Evolutionary conservation across 2,797 vertebrate genomes (phyloP).

Genomic region (Pristis pectinata): DNA sequence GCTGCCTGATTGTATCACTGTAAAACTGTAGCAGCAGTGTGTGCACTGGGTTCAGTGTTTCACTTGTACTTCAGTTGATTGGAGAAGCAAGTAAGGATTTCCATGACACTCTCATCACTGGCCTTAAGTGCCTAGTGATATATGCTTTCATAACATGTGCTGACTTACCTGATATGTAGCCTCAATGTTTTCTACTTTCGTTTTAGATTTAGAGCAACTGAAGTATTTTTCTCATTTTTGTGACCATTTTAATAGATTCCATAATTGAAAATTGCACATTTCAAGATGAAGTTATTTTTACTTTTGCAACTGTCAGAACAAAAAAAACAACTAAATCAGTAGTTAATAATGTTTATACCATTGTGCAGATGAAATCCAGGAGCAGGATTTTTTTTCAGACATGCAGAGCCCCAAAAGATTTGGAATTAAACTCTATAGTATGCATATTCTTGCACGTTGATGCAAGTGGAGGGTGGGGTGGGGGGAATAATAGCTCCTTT

Average conservation of each 20-base stretch:
- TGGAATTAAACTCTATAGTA: neutral
- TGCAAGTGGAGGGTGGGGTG: no score
- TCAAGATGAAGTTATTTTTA: neutral
- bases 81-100: neutral
- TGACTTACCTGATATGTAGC: neutral
- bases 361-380: neutral
- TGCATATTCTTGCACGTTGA: neutral
- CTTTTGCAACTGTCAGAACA: neutral
- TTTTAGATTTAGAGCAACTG: neutral
- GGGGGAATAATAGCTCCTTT: neutral
- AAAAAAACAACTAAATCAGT: neutral
- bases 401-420: neutral
- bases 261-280: neutral
- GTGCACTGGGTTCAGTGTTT: neutral
- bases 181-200: neutral
- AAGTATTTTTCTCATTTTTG: neutral
- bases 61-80: neutral
- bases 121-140: neutral
- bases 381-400: neutral
- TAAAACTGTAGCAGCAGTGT: neutral
- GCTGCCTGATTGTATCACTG: neutral
- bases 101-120: neutral
- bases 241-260: neutral
- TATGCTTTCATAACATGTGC: neutral
- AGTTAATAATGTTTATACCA: neutral